Conservation (phyloP, 2,888 invertebrate genomes). For the Spisula solida region DNA sequence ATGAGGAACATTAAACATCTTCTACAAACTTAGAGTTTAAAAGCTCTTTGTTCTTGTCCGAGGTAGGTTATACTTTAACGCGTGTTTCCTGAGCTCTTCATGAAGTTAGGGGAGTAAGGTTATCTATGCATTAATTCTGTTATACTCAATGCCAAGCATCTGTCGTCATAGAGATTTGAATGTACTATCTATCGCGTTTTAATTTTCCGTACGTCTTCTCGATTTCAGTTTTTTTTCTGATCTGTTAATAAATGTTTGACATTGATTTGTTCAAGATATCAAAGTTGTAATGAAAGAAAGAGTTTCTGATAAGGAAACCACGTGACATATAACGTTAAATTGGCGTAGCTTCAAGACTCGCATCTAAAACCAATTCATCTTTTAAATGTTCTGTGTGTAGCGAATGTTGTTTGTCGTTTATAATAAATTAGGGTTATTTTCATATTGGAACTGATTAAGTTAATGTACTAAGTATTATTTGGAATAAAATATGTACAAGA, state of each 20-base stretch:
- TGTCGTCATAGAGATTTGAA: not conserved
- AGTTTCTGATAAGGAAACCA: not conserved
- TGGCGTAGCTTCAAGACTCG: not conserved
- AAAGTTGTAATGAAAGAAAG: not conserved
- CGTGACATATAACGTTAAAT: not conserved
- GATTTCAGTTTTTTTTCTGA: not conserved
- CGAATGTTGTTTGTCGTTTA: not conserved
- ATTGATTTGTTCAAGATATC: slow-evolving; percentile 12
- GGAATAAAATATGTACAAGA: too few relatives aligned
- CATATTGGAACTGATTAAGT: not conserved
- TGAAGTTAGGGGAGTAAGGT: too few relatives aligned
- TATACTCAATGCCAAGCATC: not conserved
- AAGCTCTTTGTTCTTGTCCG: too few relatives aligned
- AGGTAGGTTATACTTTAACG: too few relatives aligned
- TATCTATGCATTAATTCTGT: too few relatives aligned
- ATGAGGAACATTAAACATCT: too few relatives aligned
- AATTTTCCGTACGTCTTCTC: not conserved
- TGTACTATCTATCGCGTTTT: not conserved
- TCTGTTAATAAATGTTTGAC: slow-evolving; percentile 17
- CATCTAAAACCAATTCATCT: not conserved
- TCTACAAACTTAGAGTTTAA: too few relatives aligned
- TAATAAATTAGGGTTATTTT: not conserved
- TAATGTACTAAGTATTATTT: too few relatives aligned
- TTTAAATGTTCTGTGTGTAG: not conserved
- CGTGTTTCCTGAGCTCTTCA: too few relatives aligned